Base-by-base conservation (phyloP, 1,140 invertebrate species). In the Lasioglossum baleicum region DNA sequence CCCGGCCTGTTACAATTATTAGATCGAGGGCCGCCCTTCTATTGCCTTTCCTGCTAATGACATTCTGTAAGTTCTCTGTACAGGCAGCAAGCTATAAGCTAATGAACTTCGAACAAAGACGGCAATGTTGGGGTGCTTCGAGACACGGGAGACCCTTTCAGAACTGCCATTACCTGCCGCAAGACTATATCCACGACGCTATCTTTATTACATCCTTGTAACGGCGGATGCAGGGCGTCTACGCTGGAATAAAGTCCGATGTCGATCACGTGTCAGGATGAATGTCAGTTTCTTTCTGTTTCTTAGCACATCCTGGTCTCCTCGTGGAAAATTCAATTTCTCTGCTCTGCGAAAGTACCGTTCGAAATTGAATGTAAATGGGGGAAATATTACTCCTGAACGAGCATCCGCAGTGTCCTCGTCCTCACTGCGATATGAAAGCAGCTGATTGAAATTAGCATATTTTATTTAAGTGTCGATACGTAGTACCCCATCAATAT, bases 41-140 rank as follows among this genome's bases (percentile, higher is more conserved):
- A 31, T 63, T 56, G 22, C 69, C 40, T 72, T 44, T 31, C 17
- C 10, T 11, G 20, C 7, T 78, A 78, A 78, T 72, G 64, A 64
- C n/a, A 48, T 44, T 40, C 35, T 31, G 31, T n/a, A 72, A 72
- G 48, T 72, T 78, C 60, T 11, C 20, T 35, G 31, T 26, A 17
- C 22, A 15, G 17, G 35, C 48, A 56, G n/a, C 44, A 22, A 15
- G 6, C 44, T 26, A 65, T 56, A 72, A 78, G 48, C 68, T 72
- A 65, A 78, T 72, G 60, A 78, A 72, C 60, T 53, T 63, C 15
- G 68, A 44, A 65, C 68, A 35, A 72, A 65, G 69, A 72, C 48
- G 60, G 8, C 42, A 17, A 76, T 35, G 53, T 60, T 69, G 20
- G 40, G 13, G 35, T n/a, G 60, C 31, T 42, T 42, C 17, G 13